Evolutionary conservation across 2,113 vertebrate species (phyloP).

Genomic region (Nothoprocta pentlandii): DNA sequence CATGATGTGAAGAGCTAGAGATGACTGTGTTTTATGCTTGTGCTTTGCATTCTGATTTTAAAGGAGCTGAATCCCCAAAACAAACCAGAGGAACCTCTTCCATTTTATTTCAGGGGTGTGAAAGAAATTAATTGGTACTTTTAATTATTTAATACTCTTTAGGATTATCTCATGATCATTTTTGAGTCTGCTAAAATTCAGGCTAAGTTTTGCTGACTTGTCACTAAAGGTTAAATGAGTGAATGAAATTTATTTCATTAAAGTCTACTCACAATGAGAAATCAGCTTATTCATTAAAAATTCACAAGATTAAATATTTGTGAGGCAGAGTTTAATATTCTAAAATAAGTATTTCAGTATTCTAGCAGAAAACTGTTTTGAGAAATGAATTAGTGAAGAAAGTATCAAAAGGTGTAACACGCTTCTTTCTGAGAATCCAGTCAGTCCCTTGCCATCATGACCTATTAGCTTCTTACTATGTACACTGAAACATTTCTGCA

Average conservation of each 20-base stretch:
- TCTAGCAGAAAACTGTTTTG: not conserved
- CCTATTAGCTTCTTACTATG: not conserved
- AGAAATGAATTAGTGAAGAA: not conserved
- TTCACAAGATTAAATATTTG: not conserved
- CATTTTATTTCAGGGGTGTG: not conserved
- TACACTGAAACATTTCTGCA: not conserved
- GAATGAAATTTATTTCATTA: not conserved
- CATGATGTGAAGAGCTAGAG: not conserved
- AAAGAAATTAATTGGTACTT: not conserved
- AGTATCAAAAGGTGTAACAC: not conserved
- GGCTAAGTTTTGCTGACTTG: not conserved
- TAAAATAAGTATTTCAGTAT: not conserved
- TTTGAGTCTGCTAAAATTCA: not conserved
- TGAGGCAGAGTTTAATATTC: not conserved
- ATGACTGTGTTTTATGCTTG: not conserved
- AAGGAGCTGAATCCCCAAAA: not conserved
- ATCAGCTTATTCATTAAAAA: not conserved
- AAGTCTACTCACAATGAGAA: not conserved
- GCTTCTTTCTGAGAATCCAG: not conserved
- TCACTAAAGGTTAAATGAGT: not conserved
- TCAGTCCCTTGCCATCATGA: accelerated
- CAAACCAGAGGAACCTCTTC: not conserved
- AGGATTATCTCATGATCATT: not conserved
- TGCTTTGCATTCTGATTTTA: not conserved
- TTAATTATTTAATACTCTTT: not conserved